Percentiles rank a stretch among this genome's conserved stretches.
Conservation (phyloP, 2,113 vertebrate species). For the Hemichromis elongatus region DNA sequence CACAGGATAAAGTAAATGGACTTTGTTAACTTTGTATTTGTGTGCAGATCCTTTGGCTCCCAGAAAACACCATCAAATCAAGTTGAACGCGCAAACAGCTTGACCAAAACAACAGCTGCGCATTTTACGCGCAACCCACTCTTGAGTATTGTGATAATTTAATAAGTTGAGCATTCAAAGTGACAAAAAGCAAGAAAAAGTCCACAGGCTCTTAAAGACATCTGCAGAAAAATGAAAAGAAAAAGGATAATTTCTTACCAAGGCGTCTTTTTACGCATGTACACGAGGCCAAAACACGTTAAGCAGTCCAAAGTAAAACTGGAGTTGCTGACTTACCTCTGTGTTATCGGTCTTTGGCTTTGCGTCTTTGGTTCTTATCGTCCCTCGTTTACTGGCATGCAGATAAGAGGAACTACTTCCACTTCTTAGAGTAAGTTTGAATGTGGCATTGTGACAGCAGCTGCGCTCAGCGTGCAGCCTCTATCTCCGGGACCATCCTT, state of each 20-base stretch:
- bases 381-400: constrained; percentile 8
- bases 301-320: background rate
- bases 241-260: background rate
- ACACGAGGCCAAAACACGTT: background rate
- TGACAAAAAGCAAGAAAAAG: background rate
- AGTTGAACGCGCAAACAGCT: background rate
- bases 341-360: background rate
- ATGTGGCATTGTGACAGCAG: constrained; percentile 2
- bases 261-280: background rate
- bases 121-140: constrained; percentile 2
- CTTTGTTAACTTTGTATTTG: accelerated
- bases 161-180: accelerated
- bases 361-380: background rate
- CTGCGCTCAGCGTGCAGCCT: constrained; percentile 33
- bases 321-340: constrained; percentile 12
- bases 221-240: background rate
- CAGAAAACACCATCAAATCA: background rate
- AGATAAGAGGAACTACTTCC: constrained; percentile 12
- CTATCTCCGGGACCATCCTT: constrained; percentile 62
- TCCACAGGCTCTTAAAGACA: background rate
- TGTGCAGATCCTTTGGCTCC: background rate
- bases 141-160: accelerated
- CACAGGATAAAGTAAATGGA: background rate
- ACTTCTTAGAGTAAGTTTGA: constrained; percentile 6
- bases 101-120: constrained; percentile 1